A percentile compares a stretch with the other conserved stretches of the same genome.
Conservation (phyloP, 2,113 vertebrate genomes). For the Typhlomys cinereus region DNA sequence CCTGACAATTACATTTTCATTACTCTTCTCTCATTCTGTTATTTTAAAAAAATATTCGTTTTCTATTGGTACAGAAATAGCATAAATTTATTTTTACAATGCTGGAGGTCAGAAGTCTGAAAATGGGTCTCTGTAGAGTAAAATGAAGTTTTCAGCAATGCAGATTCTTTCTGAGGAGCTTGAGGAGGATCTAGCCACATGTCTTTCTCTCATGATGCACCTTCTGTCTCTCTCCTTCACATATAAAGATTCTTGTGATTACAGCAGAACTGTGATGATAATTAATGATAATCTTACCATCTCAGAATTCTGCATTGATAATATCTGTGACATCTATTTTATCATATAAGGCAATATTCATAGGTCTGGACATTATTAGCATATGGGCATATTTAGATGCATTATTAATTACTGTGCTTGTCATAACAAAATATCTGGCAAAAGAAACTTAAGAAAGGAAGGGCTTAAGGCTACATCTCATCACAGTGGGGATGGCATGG, state of each 20-base stretch:
- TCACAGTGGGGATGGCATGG: neutral
- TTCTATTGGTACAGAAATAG: neutral
- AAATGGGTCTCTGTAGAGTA: neutral
- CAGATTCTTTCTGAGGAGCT: neutral
- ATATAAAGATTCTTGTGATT: neutral
- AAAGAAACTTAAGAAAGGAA: neutral
- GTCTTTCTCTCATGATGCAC: neutral
- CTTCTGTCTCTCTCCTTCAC: neutral
- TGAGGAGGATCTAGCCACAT: neutral
- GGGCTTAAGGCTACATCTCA: neutral
- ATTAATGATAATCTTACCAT: neutral
- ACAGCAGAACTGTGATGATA: neutral
- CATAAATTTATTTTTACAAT: neutral
- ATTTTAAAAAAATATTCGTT: neutral
- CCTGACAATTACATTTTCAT: neutral
- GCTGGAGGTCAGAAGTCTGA: neutral
- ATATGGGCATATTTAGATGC: neutral
- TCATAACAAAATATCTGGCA: neutral
- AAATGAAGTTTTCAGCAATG: neutral
- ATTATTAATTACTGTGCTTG: neutral
- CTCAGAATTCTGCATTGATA: neutral
- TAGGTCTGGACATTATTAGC: neutral
- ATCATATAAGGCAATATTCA: neutral
- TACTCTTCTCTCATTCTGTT: slow-evolving; percentile 15
- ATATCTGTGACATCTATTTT: slow-evolving; percentile 24